These are phyloP conservation scores for Alauda arvensis DNA, from an alignment of 2,797 vertebrate genomes.

Conservation along the genomic window DNA sequence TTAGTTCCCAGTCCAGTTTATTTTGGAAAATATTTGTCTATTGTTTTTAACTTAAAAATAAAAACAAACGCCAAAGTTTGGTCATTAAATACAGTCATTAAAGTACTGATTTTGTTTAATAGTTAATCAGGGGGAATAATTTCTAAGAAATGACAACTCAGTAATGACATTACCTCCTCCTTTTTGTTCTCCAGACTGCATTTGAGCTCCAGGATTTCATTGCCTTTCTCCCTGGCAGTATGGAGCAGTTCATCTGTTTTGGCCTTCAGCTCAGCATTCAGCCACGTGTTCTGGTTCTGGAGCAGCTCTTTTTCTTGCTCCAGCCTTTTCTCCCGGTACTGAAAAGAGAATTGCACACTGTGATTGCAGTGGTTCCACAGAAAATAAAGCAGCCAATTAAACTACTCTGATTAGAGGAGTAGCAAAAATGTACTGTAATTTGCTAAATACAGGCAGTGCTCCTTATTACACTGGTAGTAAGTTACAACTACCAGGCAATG, in stretches of 20 bases:
- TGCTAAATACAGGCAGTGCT: not conserved
- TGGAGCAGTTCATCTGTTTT: constrained; percentile 92
- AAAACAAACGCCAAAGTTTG: not conserved
- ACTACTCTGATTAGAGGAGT: not conserved
- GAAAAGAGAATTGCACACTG: not conserved
- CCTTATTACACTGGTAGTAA: not conserved
- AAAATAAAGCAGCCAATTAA: not conserved
- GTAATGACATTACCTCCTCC: constrained; percentile 80
- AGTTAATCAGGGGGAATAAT: not conserved
- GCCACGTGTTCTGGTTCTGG: constrained; percentile 86
- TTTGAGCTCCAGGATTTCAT: constrained; percentile 90
- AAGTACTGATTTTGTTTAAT: not conserved
- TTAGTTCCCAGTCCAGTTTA: not conserved
- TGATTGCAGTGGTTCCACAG: not conserved
- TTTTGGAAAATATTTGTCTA: not conserved
- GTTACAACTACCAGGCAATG: not conserved
- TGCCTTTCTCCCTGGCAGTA: constrained; percentile 88
- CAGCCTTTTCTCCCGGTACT: constrained; percentile 94
- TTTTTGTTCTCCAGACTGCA: constrained; percentile 89
- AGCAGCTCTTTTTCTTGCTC: constrained; percentile 94
- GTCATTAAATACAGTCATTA: not conserved
- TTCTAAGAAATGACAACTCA: not conserved
- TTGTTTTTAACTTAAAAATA: not conserved
- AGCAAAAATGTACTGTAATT: not conserved
- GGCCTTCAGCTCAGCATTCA: constrained; percentile 87